phyloP scores from a whole-genome alignment of 1,140 invertebrate species.

The Plectrocnemia conspersa region DNA sequence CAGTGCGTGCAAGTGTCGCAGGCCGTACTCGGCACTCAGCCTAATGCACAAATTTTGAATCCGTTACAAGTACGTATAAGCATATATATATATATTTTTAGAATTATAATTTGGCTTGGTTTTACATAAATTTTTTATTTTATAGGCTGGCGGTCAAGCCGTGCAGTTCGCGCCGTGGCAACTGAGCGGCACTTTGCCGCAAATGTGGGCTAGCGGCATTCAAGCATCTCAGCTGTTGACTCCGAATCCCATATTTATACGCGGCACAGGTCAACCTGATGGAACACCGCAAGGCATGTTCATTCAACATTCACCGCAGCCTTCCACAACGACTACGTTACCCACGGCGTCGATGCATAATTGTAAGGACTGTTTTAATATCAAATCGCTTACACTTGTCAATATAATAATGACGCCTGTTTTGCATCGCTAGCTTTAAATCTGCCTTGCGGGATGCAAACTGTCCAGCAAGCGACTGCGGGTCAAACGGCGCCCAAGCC shows the following conservation, averaged over 20 bases:
- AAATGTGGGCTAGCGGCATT: constrained; percentile 57
- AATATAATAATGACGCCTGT: too few relatives aligned
- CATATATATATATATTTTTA: constrained; percentile 3
- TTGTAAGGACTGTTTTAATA: too few relatives aligned
- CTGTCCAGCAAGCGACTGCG: constrained; percentile 28
- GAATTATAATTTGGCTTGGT: not conserved
- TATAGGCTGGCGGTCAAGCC: constrained; percentile 53
- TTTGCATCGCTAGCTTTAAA: constrained; percentile 46
- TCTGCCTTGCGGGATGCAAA: constrained; percentile 52
- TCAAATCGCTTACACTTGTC: too few relatives aligned
- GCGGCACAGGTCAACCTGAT: constrained; percentile 69
- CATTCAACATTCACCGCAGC: constrained; percentile 78
- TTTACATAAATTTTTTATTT: constrained; percentile 8
- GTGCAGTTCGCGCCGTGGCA: constrained; percentile 60
- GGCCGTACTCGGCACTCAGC: constrained; percentile 55
- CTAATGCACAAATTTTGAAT: constrained; percentile 60
- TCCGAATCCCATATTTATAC: constrained; percentile 79
- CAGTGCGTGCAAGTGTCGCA: constrained; percentile 65
- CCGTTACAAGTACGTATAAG: constrained; percentile 52
- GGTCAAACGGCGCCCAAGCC: constrained; percentile 52
- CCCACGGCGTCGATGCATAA: constrained; percentile 52
- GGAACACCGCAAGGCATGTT: constrained; percentile 64
- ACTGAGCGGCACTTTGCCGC: constrained; percentile 58
- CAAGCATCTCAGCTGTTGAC: constrained; percentile 49
- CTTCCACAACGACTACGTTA: constrained; percentile 49